Base-by-base conservation (phyloP, 2,888 invertebrate genomes). In the Capitulum mitella region DNA sequence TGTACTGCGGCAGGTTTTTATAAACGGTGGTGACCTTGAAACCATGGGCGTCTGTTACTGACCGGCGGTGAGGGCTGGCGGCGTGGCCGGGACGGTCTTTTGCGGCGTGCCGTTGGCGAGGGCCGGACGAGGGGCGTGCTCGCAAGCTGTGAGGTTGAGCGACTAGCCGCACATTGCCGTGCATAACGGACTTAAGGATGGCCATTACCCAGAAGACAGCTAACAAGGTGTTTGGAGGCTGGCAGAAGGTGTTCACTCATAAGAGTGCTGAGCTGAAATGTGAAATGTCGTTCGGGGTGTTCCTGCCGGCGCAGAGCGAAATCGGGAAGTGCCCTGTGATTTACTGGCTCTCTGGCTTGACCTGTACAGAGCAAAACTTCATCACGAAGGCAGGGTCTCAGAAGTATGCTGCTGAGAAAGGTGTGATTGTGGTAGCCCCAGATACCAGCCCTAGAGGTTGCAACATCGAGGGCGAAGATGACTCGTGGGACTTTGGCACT, bases 351-450 rank as follows among this genome's bases (percentile, higher is more conserved):
- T 97, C 97, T 61, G 97, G 98, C 1, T 88, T 98, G 48, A 93
- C 93, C 0, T 98, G 98, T 85, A 95, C 91, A 22, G 98, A 99
- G 86, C 92, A 94, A 84, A 99, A 99, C 87, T 97, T 98, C 84
- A 92, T 97, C 81, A 91, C 93, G 78, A 99, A 99, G 87, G 91
- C 96, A 76, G 98, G 97, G n/a, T 93, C 94, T 81, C 99, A 99
- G 87, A 90, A 90, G 87, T 91, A 92, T 86, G 98, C 98, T 8
- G 90, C 96, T 8, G 89, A 95, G 84, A 89, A 93, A 84, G 93
- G 93, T 0, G 87, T 99, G 3, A 90, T 95, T 81, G 90, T 99
- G 78, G 93, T 99, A 3, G 93, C 92, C 80, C 97, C 98, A 0
- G 99, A 99, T 84, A 99, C 98, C 0, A 98, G 97, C 82, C 98